Conservation (phyloP, 2,113 vertebrate genomes). For the Melanostigma gelatinosum region DNA sequence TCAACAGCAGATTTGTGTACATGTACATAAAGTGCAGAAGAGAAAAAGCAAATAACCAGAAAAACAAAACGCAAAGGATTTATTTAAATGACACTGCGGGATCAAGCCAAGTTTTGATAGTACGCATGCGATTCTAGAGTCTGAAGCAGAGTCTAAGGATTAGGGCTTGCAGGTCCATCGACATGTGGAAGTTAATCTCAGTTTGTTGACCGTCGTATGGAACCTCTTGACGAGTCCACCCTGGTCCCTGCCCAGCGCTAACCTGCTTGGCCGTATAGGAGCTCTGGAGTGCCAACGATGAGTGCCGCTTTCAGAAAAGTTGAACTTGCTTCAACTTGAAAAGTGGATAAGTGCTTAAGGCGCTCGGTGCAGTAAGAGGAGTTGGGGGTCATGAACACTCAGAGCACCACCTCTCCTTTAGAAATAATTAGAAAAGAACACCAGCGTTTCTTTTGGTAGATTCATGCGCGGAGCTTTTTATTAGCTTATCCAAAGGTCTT, state of each 20-base stretch:
- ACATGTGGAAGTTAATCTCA: neutral
- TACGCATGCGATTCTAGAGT: neutral
- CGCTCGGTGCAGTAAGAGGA: slow-evolving; percentile 31
- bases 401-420: slow-evolving; percentile 3
- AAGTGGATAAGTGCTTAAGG: neutral
- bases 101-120: slow-evolving; percentile 13
- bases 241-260: neutral
- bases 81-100: slow-evolving; percentile 16
- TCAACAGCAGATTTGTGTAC: neutral
- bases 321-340: slow-evolving; percentile 43
- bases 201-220: neutral
- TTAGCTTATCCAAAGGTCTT: neutral
- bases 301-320: slow-evolving; percentile 15
- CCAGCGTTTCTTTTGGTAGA: neutral
- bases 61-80: neutral
- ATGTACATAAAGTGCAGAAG: neutral
- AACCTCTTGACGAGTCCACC: slow-evolving; percentile 5
- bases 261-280: neutral
- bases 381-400: slow-evolving; percentile 12
- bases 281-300: slow-evolving; percentile 24
- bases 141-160: neutral
- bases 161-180: neutral
- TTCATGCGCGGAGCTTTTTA: neutral
- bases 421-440: slow-evolving; percentile 3
- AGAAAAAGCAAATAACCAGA: neutral